phyloP scores from a whole-genome alignment of 2,888 invertebrate species.

The Perithous albicinctus region DNA sequence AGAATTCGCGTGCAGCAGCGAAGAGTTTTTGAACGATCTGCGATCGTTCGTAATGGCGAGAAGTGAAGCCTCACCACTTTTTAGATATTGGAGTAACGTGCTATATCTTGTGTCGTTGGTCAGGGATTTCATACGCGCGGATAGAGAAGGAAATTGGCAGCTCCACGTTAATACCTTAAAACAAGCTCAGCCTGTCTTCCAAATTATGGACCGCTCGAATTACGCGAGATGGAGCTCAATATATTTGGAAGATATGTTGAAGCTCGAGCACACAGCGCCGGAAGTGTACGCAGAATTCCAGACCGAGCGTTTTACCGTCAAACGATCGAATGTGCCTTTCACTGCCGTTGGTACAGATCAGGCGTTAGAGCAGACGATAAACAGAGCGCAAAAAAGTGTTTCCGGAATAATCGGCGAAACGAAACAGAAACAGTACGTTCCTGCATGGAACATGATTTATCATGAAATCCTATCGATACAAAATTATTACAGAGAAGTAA shows the following conservation, averaged over 20 bases:
- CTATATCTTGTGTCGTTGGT: neutral
- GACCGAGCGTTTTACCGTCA: neutral
- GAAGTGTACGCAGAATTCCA: neutral
- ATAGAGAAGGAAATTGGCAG: constrained; percentile 19
- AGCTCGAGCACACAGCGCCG: neutral
- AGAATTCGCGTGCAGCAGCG: neutral
- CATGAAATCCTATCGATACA: constrained; percentile 20
- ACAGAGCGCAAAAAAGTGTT: constrained; percentile 67
- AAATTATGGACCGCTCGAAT: constrained; percentile 16
- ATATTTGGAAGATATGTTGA: constrained; percentile 28
- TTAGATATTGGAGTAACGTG: constrained; percentile 36
- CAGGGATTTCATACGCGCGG: constrained; percentile 18
- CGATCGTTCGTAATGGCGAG: neutral
- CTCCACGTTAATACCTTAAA: constrained; percentile 24
- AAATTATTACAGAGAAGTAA: constrained; percentile 21
- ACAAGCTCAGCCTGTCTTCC: constrained; percentile 6
- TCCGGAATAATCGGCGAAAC: constrained; percentile 62
- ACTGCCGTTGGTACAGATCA: constrained; percentile 71
- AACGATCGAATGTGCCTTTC: constrained; percentile 55
- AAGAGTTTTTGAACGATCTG: constrained; percentile 4
- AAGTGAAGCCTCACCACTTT: constrained; percentile 18
- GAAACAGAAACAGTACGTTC: constrained; percentile 49
- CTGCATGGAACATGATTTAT: constrained; percentile 49
- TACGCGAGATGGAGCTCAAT: constrained; percentile 19
- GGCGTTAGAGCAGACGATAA: constrained; percentile 70